A percentile compares a stretch with the other conserved stretches of the same genome.
These are phyloP conservation scores for Mylabris sibirica DNA, from an alignment of 2,888 invertebrate genomes.

Conservation along the genomic window DNA sequence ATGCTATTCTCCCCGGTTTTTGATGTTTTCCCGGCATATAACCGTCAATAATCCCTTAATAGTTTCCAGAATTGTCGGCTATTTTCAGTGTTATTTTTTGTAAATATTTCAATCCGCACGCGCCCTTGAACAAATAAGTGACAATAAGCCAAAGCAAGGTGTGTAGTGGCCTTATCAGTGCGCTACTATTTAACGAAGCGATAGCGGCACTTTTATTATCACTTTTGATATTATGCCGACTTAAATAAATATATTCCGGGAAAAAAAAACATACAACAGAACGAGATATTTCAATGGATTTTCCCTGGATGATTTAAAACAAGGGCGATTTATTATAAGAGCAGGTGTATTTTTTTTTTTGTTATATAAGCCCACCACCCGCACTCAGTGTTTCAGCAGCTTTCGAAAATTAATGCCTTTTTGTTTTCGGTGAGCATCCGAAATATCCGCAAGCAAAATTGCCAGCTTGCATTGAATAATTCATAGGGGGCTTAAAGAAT, in stretches of 20 bases:
- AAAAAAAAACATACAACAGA: no score
- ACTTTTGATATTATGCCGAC: slow-evolving; percentile 40
- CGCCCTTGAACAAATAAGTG: slow-evolving; percentile 31
- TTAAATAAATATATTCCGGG: slow-evolving; percentile 5
- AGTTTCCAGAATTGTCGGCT: not conserved
- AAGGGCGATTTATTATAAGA: not conserved
- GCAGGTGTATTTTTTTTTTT: slow-evolving; percentile 6
- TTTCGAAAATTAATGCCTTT: slow-evolving; percentile 9
- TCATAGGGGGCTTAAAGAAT: not conserved
- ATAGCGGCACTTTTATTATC: slow-evolving; percentile 49
- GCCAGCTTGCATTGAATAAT: slow-evolving; percentile 19
- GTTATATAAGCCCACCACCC: not conserved
- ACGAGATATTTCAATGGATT: not conserved
- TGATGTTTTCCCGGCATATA: not conserved
- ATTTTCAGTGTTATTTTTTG: not conserved
- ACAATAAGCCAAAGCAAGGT: slow-evolving; percentile 40
- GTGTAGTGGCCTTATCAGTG: slow-evolving; percentile 44
- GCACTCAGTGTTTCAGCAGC: slow-evolving; percentile 7
- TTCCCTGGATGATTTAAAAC: not conserved
- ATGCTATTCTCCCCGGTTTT: not conserved
- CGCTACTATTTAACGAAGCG: slow-evolving; percentile 50
- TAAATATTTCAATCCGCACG: slow-evolving; percentile 20
- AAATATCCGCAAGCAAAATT: slow-evolving; percentile 19
- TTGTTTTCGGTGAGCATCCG: not conserved
- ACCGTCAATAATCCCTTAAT: not conserved